Conservation (phyloP, 2,113 vertebrate species). For the Fulica atra region DNA sequence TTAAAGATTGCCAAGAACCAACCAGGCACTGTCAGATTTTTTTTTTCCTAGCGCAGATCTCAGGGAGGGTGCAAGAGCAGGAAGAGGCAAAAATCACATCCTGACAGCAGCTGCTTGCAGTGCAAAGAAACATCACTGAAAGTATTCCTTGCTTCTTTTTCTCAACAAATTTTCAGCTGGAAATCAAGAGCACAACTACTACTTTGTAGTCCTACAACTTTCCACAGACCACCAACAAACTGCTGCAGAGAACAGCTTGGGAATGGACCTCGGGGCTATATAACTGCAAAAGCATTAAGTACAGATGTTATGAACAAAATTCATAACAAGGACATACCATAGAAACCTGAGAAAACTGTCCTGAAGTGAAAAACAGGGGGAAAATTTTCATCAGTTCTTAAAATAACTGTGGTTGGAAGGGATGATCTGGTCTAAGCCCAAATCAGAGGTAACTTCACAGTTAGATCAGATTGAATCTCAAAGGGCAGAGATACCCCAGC, state of each 20-base stretch:
- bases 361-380: background rate
- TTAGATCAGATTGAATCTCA: background rate
- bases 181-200: background rate
- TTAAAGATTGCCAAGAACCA: background rate
- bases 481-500: background rate
- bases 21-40: background rate
- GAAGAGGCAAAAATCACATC: background rate
- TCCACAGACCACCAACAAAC: background rate
- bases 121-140: background rate
- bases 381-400: background rate
- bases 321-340: background rate
- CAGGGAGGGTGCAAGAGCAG: background rate
- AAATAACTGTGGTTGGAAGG: background rate
- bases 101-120: background rate
- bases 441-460: background rate
- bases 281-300: background rate
- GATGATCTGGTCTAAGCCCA: background rate
- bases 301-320: background rate
- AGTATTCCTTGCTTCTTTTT: background rate
- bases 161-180: background rate
- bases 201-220: background rate
- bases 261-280: background rate
- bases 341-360: background rate
- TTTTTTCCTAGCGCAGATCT: background rate
- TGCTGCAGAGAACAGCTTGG: background rate